Evolutionary conservation across 2,113 vertebrate genomes (phyloP).

Genomic region (Steatornis caripensis): DNA sequence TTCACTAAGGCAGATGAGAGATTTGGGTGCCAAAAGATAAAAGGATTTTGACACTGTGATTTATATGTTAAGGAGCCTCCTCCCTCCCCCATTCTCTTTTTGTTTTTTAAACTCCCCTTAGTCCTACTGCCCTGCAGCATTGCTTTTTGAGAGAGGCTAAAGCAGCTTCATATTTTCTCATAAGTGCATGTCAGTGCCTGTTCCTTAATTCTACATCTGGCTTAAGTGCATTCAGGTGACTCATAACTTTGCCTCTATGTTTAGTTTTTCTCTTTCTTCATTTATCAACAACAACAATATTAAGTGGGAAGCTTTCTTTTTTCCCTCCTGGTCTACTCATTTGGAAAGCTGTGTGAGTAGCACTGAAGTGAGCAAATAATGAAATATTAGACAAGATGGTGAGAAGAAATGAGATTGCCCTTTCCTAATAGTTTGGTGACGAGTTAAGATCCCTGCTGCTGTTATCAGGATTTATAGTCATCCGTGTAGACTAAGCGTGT

Average conservation of each 20-base stretch:
- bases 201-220: conserved; percentile 19
- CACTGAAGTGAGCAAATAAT: neutral
- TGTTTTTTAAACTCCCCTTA: conserved; percentile 42
- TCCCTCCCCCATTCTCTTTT: conserved; percentile 31
- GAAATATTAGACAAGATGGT: neutral
- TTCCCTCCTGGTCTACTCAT: neutral
- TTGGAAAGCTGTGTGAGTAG: neutral
- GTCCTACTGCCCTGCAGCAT: conserved; percentile 57
- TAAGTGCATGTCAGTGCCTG: conserved; percentile 1
- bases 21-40: conserved; percentile 64
- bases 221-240: neutral
- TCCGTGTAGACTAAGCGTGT: neutral
- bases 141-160: conserved; percentile 24
- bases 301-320: neutral
- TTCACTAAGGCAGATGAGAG: conserved; percentile 56
- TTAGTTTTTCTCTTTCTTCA: neutral
- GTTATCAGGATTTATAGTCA: neutral
- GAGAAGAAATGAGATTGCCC: neutral
- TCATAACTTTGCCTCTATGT: neutral
- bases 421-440: neutral
- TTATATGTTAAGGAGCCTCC: conserved; percentile 46
- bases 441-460: neutral
- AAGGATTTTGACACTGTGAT: conserved; percentile 66
- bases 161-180: conserved; percentile 25
- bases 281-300: conserved; percentile 21